Base-by-base conservation (phyloP, 2,113 vertebrate species). In the Xenopus borealis region DNA sequence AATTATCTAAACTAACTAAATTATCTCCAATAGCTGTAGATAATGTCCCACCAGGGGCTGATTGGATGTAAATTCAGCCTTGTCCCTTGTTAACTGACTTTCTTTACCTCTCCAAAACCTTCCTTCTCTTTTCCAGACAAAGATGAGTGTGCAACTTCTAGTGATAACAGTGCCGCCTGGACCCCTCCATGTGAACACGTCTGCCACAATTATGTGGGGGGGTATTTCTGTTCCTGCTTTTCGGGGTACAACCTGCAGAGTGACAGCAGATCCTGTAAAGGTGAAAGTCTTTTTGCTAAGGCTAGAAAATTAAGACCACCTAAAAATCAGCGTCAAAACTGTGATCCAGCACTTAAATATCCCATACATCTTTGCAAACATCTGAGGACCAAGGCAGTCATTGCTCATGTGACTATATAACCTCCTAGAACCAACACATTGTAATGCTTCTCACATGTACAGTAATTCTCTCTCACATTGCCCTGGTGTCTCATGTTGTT, bases 171-270 rank as follows among this genome's bases (percentile, higher is more conserved):
- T 0, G 72, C 45, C 0, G 3, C 23, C n/a, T 84, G 81, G 71
- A 86, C 83, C 23, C 72, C 77, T 17, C 87, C 85, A 3, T 98
- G 96, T 80, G 87, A 94, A 71, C 96, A 98, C 50, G 82, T 95
- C 67, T 98, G 96, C 80, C 92, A 96, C 83, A 98, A 98, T 86
- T 95, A 93, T 0, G 67, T 95, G 0, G 95, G 95, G 1, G 91
- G 95, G 16, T 97, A 95, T 83, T 85, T 94, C 82, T 98, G 96
- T 71, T 90, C 94, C 55, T 98, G 96, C 84, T 82, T 27, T 44
- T 73, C 85, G 18, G 95, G 96, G 68, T 98, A 94, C 12, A 82
- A 89, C 66, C 91, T 98, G 45, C 91, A 89, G 75, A 80, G 85
- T 17, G 94, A 98, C 64, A 68, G 80, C 19, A 86, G 71, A 64